Base-by-base conservation (phyloP, 2,797 vertebrate genomes). In the Hoplostethus atlanticus region DNA sequence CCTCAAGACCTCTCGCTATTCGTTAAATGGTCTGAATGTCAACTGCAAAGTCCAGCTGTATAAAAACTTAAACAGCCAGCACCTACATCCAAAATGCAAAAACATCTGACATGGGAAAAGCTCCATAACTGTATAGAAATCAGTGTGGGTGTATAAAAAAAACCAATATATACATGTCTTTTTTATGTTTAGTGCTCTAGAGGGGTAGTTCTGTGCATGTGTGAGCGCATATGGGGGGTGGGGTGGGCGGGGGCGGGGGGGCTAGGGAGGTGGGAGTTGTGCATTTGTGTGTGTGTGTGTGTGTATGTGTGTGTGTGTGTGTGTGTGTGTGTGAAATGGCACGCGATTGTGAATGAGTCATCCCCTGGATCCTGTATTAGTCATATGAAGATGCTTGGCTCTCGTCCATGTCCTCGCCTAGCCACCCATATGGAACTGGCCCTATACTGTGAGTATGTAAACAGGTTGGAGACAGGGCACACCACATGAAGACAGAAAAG, bases 21-120 rank as follows among this genome's bases (percentile, higher is more conserved):
- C 71, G 74, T 68, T 81, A 71, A 84, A 81, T 71, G 77, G 77
- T 73, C 73, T 47, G 60, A 68, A 75, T 70, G 76, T 83, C 73
- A 84, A 55, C 63, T 59, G 71, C 53, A 56, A 58, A 66, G 78
- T 69, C 77, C 63, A 76, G 76, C 10, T 71, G 64, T 75, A 77
- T 75, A 48, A 72, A 64, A 81, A 63, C 65, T 73, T 68, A 75
- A 68, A 12, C 68, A 66, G 68, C 62, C 68, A 61, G 69, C 75
- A 52, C 73, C 72, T 74, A 77, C 73, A 78, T 77, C 72, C 71
- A 52, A 84, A 73, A 73, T 31, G 21, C 64, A 56, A 81, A 79
- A 72, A 64, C 76, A 67, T 80, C 74, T 80, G 84, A 88, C 84
- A 87, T 81, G 78, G 65, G 68, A 58, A 63, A 78, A 77, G 10